These are phyloP conservation scores for Itoplectis maculator DNA, from an alignment of 2,888 invertebrate genomes.

Conservation along the genomic window DNA sequence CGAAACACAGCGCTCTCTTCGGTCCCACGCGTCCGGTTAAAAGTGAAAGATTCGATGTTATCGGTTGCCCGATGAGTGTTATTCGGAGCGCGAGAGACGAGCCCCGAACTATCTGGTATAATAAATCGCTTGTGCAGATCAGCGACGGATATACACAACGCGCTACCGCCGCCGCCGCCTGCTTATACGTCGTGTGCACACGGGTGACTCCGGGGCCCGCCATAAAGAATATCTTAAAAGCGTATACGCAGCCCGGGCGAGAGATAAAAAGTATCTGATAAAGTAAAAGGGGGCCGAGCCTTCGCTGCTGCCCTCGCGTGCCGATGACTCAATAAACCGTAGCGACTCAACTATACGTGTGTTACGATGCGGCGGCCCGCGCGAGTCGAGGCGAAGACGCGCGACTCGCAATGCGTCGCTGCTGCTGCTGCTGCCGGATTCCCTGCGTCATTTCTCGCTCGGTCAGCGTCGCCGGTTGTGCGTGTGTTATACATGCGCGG, in stretches of 20 bases:
- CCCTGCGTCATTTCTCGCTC: constrained; percentile 49
- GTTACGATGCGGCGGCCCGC: background rate
- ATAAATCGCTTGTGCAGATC: constrained; percentile 43
- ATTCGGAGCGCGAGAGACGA: constrained; percentile 35
- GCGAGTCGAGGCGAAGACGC: background rate
- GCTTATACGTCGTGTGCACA: background rate
- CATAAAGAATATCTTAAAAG: constrained; percentile 52
- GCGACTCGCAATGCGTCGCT: constrained; percentile 8
- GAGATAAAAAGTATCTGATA: constrained; percentile 55
- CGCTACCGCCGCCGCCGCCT: no score
- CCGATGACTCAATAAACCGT: constrained; percentile 67
- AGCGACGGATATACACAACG: background rate
- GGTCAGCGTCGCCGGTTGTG: constrained; percentile 4
- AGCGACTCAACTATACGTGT: background rate
- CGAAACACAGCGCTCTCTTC: constrained; percentile 14
- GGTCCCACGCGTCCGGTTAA: constrained; percentile 15
- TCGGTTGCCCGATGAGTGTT: constrained; percentile 49
- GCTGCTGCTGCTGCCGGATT: constrained; percentile 51
- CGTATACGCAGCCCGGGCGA: constrained; percentile 30
- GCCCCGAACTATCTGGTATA: constrained; percentile 37
- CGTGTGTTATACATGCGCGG: background rate
- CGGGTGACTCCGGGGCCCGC: background rate
- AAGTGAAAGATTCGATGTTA: constrained; percentile 60
- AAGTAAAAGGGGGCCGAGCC: constrained; percentile 58
- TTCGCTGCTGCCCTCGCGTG: constrained; percentile 63